phyloP scores from a whole-genome alignment of 2,888 invertebrate species.

The Agrilus mali region DNA sequence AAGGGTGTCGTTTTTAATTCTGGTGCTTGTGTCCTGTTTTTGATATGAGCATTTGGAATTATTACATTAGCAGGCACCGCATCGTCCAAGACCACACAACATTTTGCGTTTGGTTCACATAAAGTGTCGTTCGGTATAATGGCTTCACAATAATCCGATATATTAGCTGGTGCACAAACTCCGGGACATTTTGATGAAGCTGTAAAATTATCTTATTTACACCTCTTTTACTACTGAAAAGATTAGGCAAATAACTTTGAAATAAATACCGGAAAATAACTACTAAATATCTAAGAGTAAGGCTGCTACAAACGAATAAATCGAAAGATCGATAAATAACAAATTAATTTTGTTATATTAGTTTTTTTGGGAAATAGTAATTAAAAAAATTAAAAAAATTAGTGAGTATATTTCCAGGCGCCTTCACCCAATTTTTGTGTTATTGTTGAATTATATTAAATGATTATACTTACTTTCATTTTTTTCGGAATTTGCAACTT shows the following conservation, averaged over 20 bases:
- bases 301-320: too few species aligned
- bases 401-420: too few species aligned
- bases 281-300: too few species aligned
- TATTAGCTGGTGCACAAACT: slow-evolving; percentile 69
- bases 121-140: slow-evolving; percentile 60
- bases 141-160: slow-evolving; percentile 78
- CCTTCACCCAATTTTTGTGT: too few species aligned
- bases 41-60: slow-evolving; percentile 50
- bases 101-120: slow-evolving; percentile 62
- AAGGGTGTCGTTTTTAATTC: slow-evolving; percentile 31
- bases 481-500: slow-evolving; percentile 2
- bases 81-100: slow-evolving; percentile 68
- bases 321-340: too few species aligned
- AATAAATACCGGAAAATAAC: too few species aligned
- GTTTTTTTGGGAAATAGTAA: too few species aligned
- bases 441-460: too few species aligned
- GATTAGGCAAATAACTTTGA: too few species aligned
- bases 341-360: too few species aligned
- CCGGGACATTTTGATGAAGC: slow-evolving; percentile 51
- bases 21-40: slow-evolving; percentile 32
- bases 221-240: too few species aligned
- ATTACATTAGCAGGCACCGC: slow-evolving; percentile 60
- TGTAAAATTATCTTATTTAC: not conserved
- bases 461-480: not conserved
- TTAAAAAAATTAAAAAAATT: too few species aligned